Evolutionary conservation across 1,140 invertebrate genomes (phyloP), one percentile per base, ranked within the genome.

Genomic region (Drosophila dunni): DNA sequence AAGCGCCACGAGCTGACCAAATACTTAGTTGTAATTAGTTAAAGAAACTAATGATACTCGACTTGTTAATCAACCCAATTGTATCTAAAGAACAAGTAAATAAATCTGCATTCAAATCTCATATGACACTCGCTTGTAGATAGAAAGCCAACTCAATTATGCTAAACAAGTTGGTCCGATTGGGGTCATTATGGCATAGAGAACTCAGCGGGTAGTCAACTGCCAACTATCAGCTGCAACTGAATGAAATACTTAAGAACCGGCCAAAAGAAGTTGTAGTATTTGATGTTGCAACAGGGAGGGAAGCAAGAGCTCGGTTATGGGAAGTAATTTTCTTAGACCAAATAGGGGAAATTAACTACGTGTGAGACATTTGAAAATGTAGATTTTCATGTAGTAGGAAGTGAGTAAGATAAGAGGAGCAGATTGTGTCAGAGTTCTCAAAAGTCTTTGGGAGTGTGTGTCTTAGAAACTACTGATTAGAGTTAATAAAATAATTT

Each of bases 151-250:
- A 56, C 53, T 80, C 65, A 88, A 66, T 83, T 89, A 86, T 83
- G 84, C 84, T 79, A 83, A 86, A 86, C 79, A 46, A 88, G 83
- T 80, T 68, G 56, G 33, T 50, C 20, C 54, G 64, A 86, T 86
- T 88, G 80, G 51, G 83, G 83, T 83, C 83, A 82, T 60, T 53
- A 24, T 24, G 48, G 46, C 29, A 29, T 34, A 46, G 45, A 36
- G 29, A 72, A 51, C 48, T 42, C 46, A 57, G 63, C 78, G 78
- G 68, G 73, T 61, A 74, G 61, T 42, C 36, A 62, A 71, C 58
- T 56, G 20, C 24, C 48, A 29, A 29, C 17, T 24, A 11, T 1
- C 29, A 78, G 56, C 34, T 68, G 65, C 71, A 74, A 54, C 71
- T 69, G 44, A 74, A 76, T 78, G 68, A 68, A 69, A 53, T 75